Evolutionary conservation across 2,113 vertebrate species (phyloP).

Genomic region (Saguinus imperator): DNA sequence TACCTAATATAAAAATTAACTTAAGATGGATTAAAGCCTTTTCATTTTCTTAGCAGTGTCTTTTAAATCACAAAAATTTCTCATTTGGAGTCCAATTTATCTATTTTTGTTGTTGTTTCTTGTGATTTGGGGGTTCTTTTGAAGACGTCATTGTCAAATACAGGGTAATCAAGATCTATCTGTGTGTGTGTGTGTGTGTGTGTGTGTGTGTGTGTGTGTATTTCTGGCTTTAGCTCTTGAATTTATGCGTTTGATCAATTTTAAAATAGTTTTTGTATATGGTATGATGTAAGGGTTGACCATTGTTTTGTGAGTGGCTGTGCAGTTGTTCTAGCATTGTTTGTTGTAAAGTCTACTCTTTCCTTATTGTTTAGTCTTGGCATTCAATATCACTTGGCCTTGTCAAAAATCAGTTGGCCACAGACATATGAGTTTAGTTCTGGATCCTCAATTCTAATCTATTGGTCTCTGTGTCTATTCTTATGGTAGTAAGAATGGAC

Average conservation of each 20-base stretch:
- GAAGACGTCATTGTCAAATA: not conserved
- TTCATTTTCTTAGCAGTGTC: not conserved
- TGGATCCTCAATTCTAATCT: not conserved
- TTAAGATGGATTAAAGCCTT: too few species aligned
- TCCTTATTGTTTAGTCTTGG: not conserved
- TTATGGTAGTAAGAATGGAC: not conserved
- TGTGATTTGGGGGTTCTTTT: not conserved
- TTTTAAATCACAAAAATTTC: not conserved
- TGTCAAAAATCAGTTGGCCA: not conserved
- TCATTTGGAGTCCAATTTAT: not conserved
- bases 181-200: too few species aligned
- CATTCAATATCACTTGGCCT: not conserved
- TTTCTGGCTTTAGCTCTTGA: not conserved
- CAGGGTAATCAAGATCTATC: not conserved
- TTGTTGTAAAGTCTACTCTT: not conserved
- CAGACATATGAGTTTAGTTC: not conserved
- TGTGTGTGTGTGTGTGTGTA: too few species aligned
- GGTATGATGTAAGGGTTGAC: not conserved
- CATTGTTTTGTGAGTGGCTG: not conserved
- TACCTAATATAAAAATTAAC: too few species aligned
- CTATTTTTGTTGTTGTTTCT: not conserved
- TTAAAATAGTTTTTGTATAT: not conserved
- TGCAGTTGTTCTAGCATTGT: not conserved
- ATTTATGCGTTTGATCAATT: not conserved
- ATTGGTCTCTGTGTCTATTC: not conserved